Conservation (phyloP, 2,888 invertebrate species). For the Theretra japonica region DNA sequence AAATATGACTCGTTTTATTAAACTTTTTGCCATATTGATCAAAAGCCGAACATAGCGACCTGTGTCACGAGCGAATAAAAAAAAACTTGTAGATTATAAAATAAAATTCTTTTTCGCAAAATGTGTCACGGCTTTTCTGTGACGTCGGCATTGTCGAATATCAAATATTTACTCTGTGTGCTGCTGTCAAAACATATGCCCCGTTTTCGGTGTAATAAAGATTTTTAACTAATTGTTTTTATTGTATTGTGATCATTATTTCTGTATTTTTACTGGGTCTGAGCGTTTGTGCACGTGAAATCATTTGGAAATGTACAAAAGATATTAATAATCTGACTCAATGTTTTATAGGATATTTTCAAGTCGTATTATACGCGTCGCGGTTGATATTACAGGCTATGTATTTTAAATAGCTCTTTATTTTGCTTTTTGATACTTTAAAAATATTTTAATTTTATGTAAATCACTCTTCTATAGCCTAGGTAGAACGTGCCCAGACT, state of each 20-base stretch:
- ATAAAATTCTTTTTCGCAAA: constrained; percentile 21
- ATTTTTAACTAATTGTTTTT: constrained; percentile 3
- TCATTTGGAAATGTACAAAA: too few relatives aligned
- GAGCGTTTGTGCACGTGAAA: too few relatives aligned
- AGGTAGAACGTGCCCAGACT: too few relatives aligned
- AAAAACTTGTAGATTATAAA: constrained; percentile 23
- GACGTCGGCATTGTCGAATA: constrained; percentile 13
- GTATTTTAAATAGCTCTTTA: too few relatives aligned
- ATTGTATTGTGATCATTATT: neutral
- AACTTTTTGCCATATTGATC: constrained; percentile 22
- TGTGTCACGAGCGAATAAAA: constrained; percentile 12
- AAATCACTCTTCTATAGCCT: too few relatives aligned
- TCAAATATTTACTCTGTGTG: constrained; percentile 10
- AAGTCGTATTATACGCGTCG: too few relatives aligned
- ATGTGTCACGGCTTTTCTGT: constrained; percentile 16
- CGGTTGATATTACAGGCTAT: too few relatives aligned
- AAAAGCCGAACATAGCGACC: constrained; percentile 22
- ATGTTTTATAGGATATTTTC: too few relatives aligned
- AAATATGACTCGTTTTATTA: constrained; percentile 9
- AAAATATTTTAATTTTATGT: too few relatives aligned
- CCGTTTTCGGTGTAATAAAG: constrained; percentile 11
- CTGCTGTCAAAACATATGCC: neutral
- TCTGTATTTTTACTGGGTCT: neutral
- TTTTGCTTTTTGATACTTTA: too few relatives aligned
- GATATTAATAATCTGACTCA: too few relatives aligned